Percentiles rank a stretch among this genome's conserved stretches.
These are phyloP conservation scores for Eulemur coronatus DNA, from an alignment of 2,797 vertebrate genomes.

Conservation along the genomic window DNA sequence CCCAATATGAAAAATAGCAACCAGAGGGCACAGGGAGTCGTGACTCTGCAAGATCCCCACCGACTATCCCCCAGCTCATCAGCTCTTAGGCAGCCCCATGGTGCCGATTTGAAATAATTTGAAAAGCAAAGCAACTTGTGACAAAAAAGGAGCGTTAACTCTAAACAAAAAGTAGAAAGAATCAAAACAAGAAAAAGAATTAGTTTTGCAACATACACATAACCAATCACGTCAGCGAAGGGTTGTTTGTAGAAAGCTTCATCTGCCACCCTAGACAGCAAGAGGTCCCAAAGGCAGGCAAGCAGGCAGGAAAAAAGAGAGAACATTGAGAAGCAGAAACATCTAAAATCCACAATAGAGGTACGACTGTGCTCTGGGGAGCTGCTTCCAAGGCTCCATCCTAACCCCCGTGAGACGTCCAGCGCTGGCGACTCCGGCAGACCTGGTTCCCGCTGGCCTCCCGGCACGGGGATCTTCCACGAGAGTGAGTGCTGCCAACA, in stretches of 20 bases:
- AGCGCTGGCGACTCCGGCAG: background rate
- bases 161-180: slow-evolving; percentile 70
- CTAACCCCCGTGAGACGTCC: background rate
- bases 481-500: background rate
- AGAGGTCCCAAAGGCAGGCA: slow-evolving; percentile 93
- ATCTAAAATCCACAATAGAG: slow-evolving; percentile 69
- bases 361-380: background rate
- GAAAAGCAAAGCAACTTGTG: slow-evolving; percentile 74
- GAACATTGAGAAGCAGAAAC: slow-evolving; percentile 90
- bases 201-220: slow-evolving; percentile 99
- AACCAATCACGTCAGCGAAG: slow-evolving; percentile 99
- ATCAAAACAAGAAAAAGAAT: slow-evolving; percentile 82
- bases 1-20: background rate
- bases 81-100: slow-evolving; percentile 48
- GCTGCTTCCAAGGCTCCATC: slow-evolving; percentile 23
- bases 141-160: slow-evolving; percentile 72
- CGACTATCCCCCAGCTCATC: slow-evolving; percentile 15
- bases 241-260: slow-evolving; percentile 99
- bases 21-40: background rate
- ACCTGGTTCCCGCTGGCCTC: background rate
- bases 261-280: slow-evolving; percentile 98
- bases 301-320: slow-evolving; percentile 89
- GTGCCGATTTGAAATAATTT: slow-evolving; percentile 63
- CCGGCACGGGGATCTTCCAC: background rate
- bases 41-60: slow-evolving; percentile 26